phyloP scores from a whole-genome alignment of 2,113 vertebrate species.

The Platichthys stellatus region DNA sequence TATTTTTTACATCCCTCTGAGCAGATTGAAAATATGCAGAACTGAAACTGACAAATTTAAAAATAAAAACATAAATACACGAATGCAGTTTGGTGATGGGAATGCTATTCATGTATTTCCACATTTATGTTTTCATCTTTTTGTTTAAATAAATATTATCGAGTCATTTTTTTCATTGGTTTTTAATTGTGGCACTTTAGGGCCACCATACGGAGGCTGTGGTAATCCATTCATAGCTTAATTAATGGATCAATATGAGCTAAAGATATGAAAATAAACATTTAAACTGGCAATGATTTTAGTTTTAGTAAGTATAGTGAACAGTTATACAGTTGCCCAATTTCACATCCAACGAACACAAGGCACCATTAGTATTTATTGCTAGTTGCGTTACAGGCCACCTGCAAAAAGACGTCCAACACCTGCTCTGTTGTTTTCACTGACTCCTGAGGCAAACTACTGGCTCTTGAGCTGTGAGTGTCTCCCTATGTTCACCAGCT shows the following conservation, averaged over 20 bases:
- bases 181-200: too few species aligned
- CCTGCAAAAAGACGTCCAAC: constrained; percentile 3
- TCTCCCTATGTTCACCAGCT: neutral
- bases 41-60: too few species aligned
- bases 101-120: neutral
- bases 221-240: neutral
- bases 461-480: neutral
- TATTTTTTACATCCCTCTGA: too few species aligned
- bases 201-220: neutral
- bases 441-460: neutral
- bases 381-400: neutral
- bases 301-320: neutral
- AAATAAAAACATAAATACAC: too few species aligned
- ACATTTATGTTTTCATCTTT: neutral
- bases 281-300: neutral
- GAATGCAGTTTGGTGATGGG: too few species aligned
- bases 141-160: neutral
- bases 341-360: neutral
- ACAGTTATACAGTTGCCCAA: neutral
- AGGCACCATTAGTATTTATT: neutral
- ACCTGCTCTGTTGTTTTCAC: neutral
- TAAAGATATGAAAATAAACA: neutral
- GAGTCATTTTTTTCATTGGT: too few species aligned
- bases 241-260: neutral
- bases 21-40: too few species aligned